Percentiles rank a stretch among this genome's conserved stretches.
phyloP scores from a whole-genome alignment of 2,888 invertebrate species.

The Ormyrus nitidulus region DNA sequence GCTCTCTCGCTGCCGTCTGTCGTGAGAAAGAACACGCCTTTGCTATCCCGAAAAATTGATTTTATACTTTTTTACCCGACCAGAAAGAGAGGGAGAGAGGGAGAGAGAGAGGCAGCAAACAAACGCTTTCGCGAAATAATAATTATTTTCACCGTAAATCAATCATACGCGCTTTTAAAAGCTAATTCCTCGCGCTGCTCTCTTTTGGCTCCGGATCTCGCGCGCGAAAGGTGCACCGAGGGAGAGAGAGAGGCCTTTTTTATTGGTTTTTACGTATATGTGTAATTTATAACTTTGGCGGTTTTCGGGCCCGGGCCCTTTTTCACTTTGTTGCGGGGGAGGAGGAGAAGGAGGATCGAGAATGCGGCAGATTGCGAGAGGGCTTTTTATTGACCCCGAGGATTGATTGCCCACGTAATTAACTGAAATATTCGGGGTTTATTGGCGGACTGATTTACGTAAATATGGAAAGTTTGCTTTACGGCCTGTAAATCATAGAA shows the following conservation, averaged over 20 bases:
- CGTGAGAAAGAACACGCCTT: conserved; percentile 56
- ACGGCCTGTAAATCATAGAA: no score
- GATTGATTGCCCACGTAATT: no score
- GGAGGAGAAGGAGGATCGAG: conserved; percentile 32
- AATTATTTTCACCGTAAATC: conserved; percentile 59
- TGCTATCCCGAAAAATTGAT: conserved; percentile 57
- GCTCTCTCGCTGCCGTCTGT: conserved; percentile 34
- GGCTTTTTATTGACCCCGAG: conserved; percentile 5
- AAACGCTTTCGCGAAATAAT: conserved; percentile 57
- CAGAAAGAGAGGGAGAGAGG: background rate
- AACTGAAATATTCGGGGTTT: no score
- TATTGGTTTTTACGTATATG: conserved; percentile 53
- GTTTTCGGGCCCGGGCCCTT: conserved; percentile 6
- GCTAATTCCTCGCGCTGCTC: conserved; percentile 55
- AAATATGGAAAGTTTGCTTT: no score
- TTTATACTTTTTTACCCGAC: conserved; percentile 53
- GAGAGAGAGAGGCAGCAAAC: conserved; percentile 9
- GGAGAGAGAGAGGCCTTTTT: conserved; percentile 25
- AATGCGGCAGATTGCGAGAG: background rate
- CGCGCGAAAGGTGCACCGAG: conserved; percentile 31
- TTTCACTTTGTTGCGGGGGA: conserved; percentile 49
- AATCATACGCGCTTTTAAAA: conserved; percentile 56
- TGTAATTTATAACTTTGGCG: conserved; percentile 55
- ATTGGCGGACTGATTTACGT: no score
- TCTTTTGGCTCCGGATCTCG: conserved; percentile 47